Base-by-base conservation (phyloP, 1,140 invertebrate species). In the Phocides pigmalion region DNA sequence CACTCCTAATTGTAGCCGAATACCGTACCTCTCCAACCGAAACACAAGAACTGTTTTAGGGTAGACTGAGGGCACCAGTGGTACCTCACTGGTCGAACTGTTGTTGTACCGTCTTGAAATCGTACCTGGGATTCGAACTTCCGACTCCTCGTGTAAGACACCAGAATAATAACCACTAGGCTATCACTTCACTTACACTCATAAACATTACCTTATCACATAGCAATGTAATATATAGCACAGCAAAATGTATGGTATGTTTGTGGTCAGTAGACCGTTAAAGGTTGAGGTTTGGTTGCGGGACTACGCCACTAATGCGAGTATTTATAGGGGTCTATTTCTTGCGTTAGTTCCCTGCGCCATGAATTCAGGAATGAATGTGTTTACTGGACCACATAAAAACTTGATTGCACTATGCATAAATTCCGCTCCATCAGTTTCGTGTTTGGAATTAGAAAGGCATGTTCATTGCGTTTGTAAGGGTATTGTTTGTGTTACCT, bases 311-410 rank as follows among this genome's bases (percentile, higher is more conserved):
- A 20, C 42, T 17, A 44, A 44, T 17, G 41, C 42, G 16, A 6
- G 15, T 44, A 44, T 44, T 44, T 44, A 44, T 44, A 17, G 16
- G 6, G 16, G 4, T 19, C 17, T 44, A 44, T 44, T 44, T 44
- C 16, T 44, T 19, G 8, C 3, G 11, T 12, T 19, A 12, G 3
- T 46, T 20, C 17, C 3, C 9, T n/a, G 17, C 4, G 42, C 42
- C 42, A 46, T 22, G 19, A 46, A 46, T 12, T 8, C 19, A 12
- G 42, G 42, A 46, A 46, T 46, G 16, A 44, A 20, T 44, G 42
- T 46, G 42, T 46, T 46, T 46, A 46, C 19, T 46, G 42, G 17
- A 19, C 11, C 42, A 46, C 19, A 20, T 46, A 19, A 46, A 19
- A 46, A 46, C 42, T 20, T 46, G 17, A 46, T 46, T 46, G 17